Base-by-base conservation (phyloP, 2,113 vertebrate genomes). In the Zosterops japonicus region DNA sequence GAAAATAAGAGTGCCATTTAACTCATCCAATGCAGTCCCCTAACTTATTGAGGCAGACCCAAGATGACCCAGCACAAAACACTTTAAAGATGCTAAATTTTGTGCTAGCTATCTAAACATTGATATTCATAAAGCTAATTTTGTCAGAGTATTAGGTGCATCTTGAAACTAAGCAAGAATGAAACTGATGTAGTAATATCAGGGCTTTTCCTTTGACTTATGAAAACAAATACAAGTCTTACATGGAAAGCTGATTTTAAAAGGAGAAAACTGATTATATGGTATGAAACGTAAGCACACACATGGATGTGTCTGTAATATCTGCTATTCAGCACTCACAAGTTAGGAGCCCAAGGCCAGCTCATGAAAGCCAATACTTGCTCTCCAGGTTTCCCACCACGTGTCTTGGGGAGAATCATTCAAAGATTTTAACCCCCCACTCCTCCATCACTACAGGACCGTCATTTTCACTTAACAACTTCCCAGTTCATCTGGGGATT, bases 401-500 rank as follows among this genome's bases (percentile, higher is more conserved):
- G 0, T 44, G 49, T 83, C 80, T 77, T 59, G 23, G n/a, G 55
- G 29, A 92, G 83, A 94, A 64, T 64, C 36, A 64, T 52, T 86
- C 23, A 1, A 93, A 74, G 35, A 53, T 86, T 94, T 84, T 77
- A 95, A 61, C 31, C 13, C 36, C 22, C 23, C 1, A 0, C 23
- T 87, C 49, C 49, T 83, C 49, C 60, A 86, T 8, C 4, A 14
- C 61, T 87, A 57, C 1, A 28, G 36, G 35, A 89, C 53, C 49
- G 12, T 87, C 79, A 83, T 92, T 93, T 93, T 93, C 90, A 94
- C 65, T 93, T 95, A 91, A 93, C 87, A 94, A 86, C 80, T 96
- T 92, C 85, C 68, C 88, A 89, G 76, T 83, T 95, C 94, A 89
- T 90, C 56, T 72, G 87, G 85, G 92, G 85, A 93, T 95, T 96